Evolutionary conservation across 2,113 vertebrate genomes (phyloP), one percentile per base, ranked within the genome.

Genomic region (Jaculus jaculus): DNA sequence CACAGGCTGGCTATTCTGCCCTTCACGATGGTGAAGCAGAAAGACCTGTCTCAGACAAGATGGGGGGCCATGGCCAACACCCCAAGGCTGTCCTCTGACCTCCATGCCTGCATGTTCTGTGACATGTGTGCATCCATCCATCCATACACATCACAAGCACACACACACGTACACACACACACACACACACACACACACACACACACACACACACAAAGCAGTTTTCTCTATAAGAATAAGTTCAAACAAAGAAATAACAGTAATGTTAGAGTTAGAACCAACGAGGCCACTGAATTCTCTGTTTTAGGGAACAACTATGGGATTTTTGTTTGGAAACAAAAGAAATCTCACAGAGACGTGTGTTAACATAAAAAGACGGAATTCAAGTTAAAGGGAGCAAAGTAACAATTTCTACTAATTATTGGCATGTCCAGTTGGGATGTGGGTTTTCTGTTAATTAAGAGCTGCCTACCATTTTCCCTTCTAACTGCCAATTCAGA

Each of bases 241-340:
- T 24, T 39, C 47, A 96, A 91, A 92, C 26, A 87, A 65, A 61
- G 3, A 94, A 91, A 39, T 42, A 54, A n/a, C 15, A 91, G 0
- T 12, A 82, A 12, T 34, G 39, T 26, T 82, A 18, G 11, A 5
- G 2, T 77, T 23, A 47, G 75, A 60, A 20, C 51, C 23, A 87
- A 24, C 80, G 86, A 42, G 7, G 21, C 0, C 2, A 32, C 0
- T 0, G 26, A 87, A 4, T 12, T 87, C 21, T 30, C 34, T 71
- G 28, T 72, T 72, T 78, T 58, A 20, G 47, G 39, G 34, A 34
- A 15, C 71, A 85, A 81, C 83, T 39, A 69, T 47, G 6, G 28
- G 23, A 87, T 47, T 47, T 47, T 47, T 47, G 5, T 95, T 79
- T 89, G 73, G 77, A 85, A 69, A 16, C 0, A 8, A 61, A 47